Base-by-base conservation (phyloP, 2,113 vertebrate genomes). In the Corythoichthys haematopterus region DNA sequence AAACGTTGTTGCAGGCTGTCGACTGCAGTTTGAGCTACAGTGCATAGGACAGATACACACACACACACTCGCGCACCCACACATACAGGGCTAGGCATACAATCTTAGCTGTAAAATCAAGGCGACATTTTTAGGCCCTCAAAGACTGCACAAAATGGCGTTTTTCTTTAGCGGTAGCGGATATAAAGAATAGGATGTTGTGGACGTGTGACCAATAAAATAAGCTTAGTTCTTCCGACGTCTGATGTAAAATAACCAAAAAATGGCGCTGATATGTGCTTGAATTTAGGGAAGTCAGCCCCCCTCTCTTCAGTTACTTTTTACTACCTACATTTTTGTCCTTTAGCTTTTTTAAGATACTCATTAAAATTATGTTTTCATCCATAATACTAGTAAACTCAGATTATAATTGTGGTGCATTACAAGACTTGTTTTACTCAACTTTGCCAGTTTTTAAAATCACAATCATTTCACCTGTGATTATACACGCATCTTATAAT, bases 41-140 rank as follows among this genome's bases (percentile, higher is more conserved):
- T 60, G 28, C 33, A 46, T 53, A 11, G 65, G 71, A 76, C 66
- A 76, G 69, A 72, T 51, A 66, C 64, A 64, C 57, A 65, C 58
- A 62, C 47, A 20, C 64, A 65, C 40, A 67, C 53, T 35, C 62
- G 48, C 46, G 37, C 52, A 46, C 8, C 28, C 66, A 64, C 65
- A 56, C 48, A 50, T 60, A 66, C 10, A 36, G 67, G 28, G 40
- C 64, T 37, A 75, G 51, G 48, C 69, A n/a, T 4, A 37, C 47
- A 70, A 56, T 12, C 64, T 78, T 64, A 68, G 66, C 46, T 85
- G 76, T 79, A 73, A 78, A 85, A 83, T 87, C 81, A 86, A 74
- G 79, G 69, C 64, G 79, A 84, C 68, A 58, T 76, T 80, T 77
- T 66, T 11, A 14, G 15, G 74, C 69, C 74, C 80, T 85, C 4